phyloP scores from a whole-genome alignment of 2,888 invertebrate genomes.

The Leptinotarsa haldemani region DNA sequence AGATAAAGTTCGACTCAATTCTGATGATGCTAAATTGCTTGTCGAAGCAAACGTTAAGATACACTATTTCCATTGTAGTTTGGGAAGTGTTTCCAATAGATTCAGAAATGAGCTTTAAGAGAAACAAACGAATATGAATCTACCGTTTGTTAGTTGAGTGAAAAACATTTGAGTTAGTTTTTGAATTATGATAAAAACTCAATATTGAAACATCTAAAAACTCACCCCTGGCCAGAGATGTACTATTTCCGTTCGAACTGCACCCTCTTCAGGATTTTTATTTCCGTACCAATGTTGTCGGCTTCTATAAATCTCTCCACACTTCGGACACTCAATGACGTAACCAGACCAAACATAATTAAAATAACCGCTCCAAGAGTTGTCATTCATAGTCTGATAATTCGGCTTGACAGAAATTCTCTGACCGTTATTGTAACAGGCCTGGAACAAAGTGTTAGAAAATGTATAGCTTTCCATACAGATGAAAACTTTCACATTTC shows the following conservation, averaged over 20 bases:
- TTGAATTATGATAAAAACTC: background rate
- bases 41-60: no score
- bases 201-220: conserved; percentile 28
- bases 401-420: conserved; percentile 72
- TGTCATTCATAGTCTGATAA: conserved; percentile 64
- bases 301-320: conserved; percentile 78
- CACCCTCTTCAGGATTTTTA: conserved; percentile 76
- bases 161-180: no score
- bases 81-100: no score
- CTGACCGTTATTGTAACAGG: conserved; percentile 64
- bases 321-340: conserved; percentile 80
- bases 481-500: no score
- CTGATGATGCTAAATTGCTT: no score
- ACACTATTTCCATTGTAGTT: no score
- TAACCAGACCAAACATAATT: conserved; percentile 84
- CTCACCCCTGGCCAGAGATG: conserved; percentile 78
- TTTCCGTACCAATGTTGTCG: conserved; percentile 87
- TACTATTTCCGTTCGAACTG: conserved; percentile 74
- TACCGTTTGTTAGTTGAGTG: no score
- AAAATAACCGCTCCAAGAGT: conserved; percentile 76
- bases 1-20: no score
- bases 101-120: no score
- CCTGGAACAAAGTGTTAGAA: conserved; percentile 49
- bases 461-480: no score
- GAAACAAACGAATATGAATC: no score